Base-by-base conservation (phyloP, 2,888 invertebrate species). In the Patella caerulea region DNA sequence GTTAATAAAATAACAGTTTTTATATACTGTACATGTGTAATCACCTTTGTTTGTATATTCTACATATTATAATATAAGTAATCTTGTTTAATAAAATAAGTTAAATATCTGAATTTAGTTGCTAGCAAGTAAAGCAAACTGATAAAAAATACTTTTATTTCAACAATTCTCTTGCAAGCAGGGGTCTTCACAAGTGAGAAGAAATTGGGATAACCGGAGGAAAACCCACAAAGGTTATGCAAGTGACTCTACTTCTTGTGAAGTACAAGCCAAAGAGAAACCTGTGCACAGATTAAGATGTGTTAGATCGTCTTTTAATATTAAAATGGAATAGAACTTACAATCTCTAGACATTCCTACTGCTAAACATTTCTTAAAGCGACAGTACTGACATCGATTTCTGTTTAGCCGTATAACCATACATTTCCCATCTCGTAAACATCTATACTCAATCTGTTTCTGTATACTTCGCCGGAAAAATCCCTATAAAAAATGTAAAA, bases 281-380 rank as follows among this genome's bases (percentile, higher is more conserved):
- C 7, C 9, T 19, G 15, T n/a, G 3, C 5, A 7, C 29, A 17
- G 29, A 17, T 17, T 4, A 54, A 0, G 12, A 74, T 56, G n/a
- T 9, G 14, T 70, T 45, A 75, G 12, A 71, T 55, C 17, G 24
- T 56, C 19, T 34, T 34, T 52, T 11, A 29, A 59, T 45, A 24
- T 14, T n/a, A 9, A 5, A 45, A 7, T 5, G 9, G 45, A 45
- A 45, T 45, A 45, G 1, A 69, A 86, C 88, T 88, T 83, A 89
- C 89, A 89, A 78, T 91, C 91, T 74, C 91, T 79, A 34, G 91
- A 91, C 91, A 91, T 91, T 75, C 91, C 91, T 3, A 91, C 91
- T 65, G 90, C 91, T 29, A 91, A 83, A 85, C 91, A 91, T 83
- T 91, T 91, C 83, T 91, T 91, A 84, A 91, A 91, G 54, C 91